Conservation (phyloP, 2,797 vertebrate species). For the Eupleurogrammus muticus region DNA sequence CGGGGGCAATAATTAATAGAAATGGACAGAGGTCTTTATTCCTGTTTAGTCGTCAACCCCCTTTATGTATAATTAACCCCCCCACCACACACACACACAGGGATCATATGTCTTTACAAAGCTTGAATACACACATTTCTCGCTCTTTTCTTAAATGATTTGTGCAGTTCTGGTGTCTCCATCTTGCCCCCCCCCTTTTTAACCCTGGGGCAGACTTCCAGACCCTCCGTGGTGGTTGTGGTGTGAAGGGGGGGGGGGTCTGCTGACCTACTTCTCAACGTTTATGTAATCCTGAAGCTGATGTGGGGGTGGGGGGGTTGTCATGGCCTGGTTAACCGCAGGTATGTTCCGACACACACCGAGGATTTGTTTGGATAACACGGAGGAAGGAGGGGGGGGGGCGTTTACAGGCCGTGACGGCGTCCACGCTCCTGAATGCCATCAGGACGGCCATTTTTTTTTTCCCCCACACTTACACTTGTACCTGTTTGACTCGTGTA, state of each 20-base stretch:
- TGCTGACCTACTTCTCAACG: constrained; percentile 77
- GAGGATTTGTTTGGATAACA: constrained; percentile 70
- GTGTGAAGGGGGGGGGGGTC: constrained; percentile 65
- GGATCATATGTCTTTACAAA: constrained; percentile 31
- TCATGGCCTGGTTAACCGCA: constrained; percentile 76
- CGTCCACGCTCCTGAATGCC: too few species aligned
- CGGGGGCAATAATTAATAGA: constrained; percentile 11
- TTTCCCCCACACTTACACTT: constrained; percentile 24
- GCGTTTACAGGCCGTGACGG: constrained; percentile 61
- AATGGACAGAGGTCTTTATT: constrained; percentile 36
- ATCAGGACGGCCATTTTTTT: too few species aligned
- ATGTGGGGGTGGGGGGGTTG: constrained; percentile 36
- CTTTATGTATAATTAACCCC: constrained; percentile 43
- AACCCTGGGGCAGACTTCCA: constrained; percentile 55
- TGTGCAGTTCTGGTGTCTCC: constrained; percentile 33
- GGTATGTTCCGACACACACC: constrained; percentile 72
- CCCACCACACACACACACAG: too few species aligned
- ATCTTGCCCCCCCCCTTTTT: constrained; percentile 55
- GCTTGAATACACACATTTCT: constrained; percentile 12
- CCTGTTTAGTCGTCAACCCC: constrained; percentile 25
- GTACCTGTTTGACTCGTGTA: constrained; percentile 29
- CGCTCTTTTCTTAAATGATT: constrained; percentile 21
- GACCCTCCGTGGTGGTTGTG: constrained; percentile 59
- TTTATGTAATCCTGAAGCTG: constrained; percentile 72
- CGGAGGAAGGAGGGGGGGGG: constrained; percentile 43